A percentile compares a stretch with the other conserved stretches of the same genome.
Conservation (phyloP, 1,140 invertebrate species). For the Lerema accius region DNA sequence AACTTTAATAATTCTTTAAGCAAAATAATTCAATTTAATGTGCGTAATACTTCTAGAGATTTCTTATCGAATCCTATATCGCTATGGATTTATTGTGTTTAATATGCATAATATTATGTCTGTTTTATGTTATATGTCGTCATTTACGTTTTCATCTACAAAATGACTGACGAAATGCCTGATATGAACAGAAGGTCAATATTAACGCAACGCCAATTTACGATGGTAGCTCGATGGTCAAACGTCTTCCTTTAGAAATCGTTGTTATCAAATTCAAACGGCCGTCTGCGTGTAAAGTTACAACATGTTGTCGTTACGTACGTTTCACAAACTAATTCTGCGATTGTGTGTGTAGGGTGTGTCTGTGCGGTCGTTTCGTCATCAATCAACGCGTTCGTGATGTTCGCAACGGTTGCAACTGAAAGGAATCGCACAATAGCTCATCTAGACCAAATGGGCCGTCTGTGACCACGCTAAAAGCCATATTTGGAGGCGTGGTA, state of each 20-base stretch:
- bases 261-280: constrained; percentile 12
- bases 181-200: neutral
- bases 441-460: constrained; percentile 14
- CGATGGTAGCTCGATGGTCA: constrained; percentile 6
- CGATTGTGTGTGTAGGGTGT: neutral
- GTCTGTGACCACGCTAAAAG: constrained; percentile 4
- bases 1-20: too few relatives aligned
- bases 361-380: constrained; percentile 9
- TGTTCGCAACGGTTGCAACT: constrained; percentile 14
- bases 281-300: neutral
- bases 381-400: constrained; percentile 18
- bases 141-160: neutral
- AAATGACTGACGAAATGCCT: neutral
- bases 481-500: constrained; percentile 19
- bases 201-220: constrained; percentile 9
- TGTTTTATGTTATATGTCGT: too few relatives aligned
- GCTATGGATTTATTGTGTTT: too few relatives aligned
- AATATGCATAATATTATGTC: too few relatives aligned
- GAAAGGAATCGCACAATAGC: constrained; percentile 25
- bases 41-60: too few relatives aligned
- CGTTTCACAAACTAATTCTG: neutral
- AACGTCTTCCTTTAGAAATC: constrained; percentile 21
- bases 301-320: constrained; percentile 9
- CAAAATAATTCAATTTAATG: too few relatives aligned
- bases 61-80: too few relatives aligned